Evolutionary conservation across 2,888 invertebrate genomes (phyloP), one percentile per base, ranked within the genome.

Genomic region (Glyphotaelius pellucidus): DNA sequence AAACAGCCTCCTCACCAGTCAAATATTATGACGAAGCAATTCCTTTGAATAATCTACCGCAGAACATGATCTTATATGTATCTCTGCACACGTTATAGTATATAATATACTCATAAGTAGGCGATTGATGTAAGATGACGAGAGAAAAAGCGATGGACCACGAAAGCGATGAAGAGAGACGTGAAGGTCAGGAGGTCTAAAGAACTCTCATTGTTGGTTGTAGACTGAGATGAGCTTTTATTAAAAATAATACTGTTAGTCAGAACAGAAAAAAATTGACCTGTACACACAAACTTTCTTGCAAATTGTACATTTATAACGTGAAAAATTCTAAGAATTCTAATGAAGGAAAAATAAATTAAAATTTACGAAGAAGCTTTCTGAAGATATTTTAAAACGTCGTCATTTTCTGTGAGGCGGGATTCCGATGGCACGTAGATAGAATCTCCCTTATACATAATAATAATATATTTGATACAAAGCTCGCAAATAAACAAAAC

Each of bases 181-280:
- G 32, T 32, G 35, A 19, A 19, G 90, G 90, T 91, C 87, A 87
- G 14, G 14, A 52, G 90, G 87, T 87, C 87, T 38, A n/a, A 52
- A 52, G 38, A 88, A 15, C 32, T 67, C 67, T 79, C 25, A 35
- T 67, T 88, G 52, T 79, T 30, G 32, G 30, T 79, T 1, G 32
- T 31, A 52, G 35, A 35, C 9, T 67, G 25, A n/a, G 25, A 25
- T 25, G 67, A 25, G 67, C 25, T n/a, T 67, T 67, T 67, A 25
- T 67, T 67, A 5, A 67, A 67, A 67, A 67, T 67, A 67, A 67
- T 47, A 47, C 47, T 47, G 19, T 67, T 19, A 19, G 25, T 52
- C 19, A 19, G 4, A 52, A 67, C 52, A 67, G 19, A 7, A 67
- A 67, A 19, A 67, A 67, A 52, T 52, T 0, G 14, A 52, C 15